These are phyloP conservation scores for Diplolepis rosae DNA, from an alignment of 2,888 invertebrate genomes.

Conservation along the genomic window DNA sequence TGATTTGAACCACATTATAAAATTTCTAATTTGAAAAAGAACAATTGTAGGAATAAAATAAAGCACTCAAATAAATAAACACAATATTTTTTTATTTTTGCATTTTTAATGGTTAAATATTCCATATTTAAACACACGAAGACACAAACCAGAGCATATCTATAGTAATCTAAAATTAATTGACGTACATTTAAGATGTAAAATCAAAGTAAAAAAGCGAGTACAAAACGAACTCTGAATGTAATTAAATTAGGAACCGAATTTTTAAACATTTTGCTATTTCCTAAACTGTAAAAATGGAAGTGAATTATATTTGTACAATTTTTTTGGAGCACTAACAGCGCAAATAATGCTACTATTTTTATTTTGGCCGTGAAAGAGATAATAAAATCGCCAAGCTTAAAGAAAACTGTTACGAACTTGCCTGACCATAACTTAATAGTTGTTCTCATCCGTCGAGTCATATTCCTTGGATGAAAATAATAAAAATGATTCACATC, in stretches of 20 bases:
- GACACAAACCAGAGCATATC: neutral
- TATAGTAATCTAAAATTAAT: slow-evolving; percentile 13
- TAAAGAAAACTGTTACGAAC: too few species aligned
- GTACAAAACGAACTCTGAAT: slow-evolving; percentile 3
- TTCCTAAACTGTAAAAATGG: neutral
- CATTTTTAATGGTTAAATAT: slow-evolving; percentile 15
- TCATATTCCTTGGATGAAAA: too few species aligned
- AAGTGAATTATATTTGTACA: neutral
- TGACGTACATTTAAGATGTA: slow-evolving; percentile 7
- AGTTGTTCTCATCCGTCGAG: too few species aligned
- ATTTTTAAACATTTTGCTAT: neutral
- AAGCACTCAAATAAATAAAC: neutral
- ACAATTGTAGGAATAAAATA: neutral
- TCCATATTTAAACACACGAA: neutral
- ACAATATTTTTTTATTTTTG: neutral
- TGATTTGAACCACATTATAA: neutral
- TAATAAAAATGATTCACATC: too few species aligned
- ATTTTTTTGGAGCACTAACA: neutral
- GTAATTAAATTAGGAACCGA: neutral
- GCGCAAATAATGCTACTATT: neutral
- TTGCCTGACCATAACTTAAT: too few species aligned
- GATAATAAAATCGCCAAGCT: too few species aligned
- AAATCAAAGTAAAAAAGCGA: slow-evolving; percentile 23
- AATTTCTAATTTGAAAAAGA: neutral
- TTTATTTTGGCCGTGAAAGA: neutral